phyloP scores from a whole-genome alignment of 2,888 invertebrate genomes.

The Troides oblongomaculatus region DNA sequence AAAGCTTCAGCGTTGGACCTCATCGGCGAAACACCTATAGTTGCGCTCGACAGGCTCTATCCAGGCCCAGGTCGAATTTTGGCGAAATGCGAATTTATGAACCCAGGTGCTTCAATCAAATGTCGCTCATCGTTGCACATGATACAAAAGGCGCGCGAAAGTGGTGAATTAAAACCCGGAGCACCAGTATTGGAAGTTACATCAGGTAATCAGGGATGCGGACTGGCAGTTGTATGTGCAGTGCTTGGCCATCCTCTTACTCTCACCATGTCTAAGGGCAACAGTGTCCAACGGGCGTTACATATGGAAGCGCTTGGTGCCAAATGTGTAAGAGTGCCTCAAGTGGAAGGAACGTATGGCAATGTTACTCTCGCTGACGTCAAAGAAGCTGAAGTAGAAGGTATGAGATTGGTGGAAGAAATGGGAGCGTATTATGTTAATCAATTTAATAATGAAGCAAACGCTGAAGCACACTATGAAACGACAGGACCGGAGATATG shows the following conservation, averaged over 20 bases:
- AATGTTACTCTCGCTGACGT: slow-evolving; percentile 68
- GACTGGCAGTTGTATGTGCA: slow-evolving; percentile 70
- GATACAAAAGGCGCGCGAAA: slow-evolving; percentile 55
- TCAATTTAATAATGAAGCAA: slow-evolving; percentile 63
- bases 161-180: slow-evolving; percentile 59
- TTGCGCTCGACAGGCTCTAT: slow-evolving; percentile 68
- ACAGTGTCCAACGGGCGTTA: slow-evolving; percentile 67
- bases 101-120: slow-evolving; percentile 71
- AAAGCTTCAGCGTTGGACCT: slow-evolving; percentile 68
- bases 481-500: slow-evolving; percentile 73
- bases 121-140: slow-evolving; percentile 67
- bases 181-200: slow-evolving; percentile 65
- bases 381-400: slow-evolving; percentile 59
- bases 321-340: slow-evolving; percentile 63
- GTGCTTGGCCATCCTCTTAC: slow-evolving; percentile 68
- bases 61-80: slow-evolving; percentile 67
- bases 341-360: slow-evolving; percentile 71
- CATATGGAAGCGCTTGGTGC: slow-evolving; percentile 75
- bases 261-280: slow-evolving; percentile 69
- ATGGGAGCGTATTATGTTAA: slow-evolving; percentile 66
- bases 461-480: slow-evolving; percentile 61
- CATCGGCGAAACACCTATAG: slow-evolving; percentile 69
- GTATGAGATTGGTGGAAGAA: slow-evolving; percentile 53
- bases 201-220: slow-evolving; percentile 73
- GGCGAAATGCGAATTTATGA: slow-evolving; percentile 75